Evolutionary conservation across 2,888 invertebrate genomes (phyloP), one percentile per base, ranked within the genome.

Genomic region (Xestoiulus laeticollis): DNA sequence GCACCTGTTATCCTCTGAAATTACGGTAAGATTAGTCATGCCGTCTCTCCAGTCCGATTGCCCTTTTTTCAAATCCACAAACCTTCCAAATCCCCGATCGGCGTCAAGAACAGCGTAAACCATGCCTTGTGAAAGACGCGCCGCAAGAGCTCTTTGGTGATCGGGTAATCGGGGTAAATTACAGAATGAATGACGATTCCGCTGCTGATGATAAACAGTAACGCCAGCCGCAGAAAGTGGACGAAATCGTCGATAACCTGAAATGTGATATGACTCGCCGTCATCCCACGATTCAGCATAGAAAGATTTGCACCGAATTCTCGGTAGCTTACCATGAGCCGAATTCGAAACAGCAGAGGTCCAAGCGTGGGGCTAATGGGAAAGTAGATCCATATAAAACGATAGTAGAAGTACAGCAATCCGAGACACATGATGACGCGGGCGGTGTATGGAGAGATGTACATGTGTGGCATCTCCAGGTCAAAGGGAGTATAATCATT

Each of bases 321-420:
- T n/a, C 59, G 3, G 22, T 44, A 6, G 22, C 26, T 90, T 83
- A 92, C 90, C 92, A 92, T 92, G 43, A 92, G 89, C 87, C 91
- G 92, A 33, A 93, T 91, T 85, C 92, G 90, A 87, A 93, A 92
- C 44, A 93, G 90, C 90, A 93, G 91, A 0, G 93, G 93, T 38
- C 93, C 93, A n/a, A 92, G 90, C 4, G 92, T 92, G 1, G 91
- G 91, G 87, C 91, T 91, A 88, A 93, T 92, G 0, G 93, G 93
- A 38, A 93, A 90, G 90, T 92, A 93, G 53, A 92, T 91, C 88
- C 92, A 91, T 53, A 93, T 91, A 19, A 93, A 91, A 10, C 93
- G 91, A 90, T 92, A 93, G 90, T 92, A 93, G 90, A 92, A 92
- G 90, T 92, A 93, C 30, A 93, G 91, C 19, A 93, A 90, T 19